A percentile compares a stretch with the other conserved stretches of the same genome.
These are phyloP conservation scores for Stegophylla sp. DNA, from an alignment of 2,888 invertebrate species.

Conservation along the genomic window DNA sequence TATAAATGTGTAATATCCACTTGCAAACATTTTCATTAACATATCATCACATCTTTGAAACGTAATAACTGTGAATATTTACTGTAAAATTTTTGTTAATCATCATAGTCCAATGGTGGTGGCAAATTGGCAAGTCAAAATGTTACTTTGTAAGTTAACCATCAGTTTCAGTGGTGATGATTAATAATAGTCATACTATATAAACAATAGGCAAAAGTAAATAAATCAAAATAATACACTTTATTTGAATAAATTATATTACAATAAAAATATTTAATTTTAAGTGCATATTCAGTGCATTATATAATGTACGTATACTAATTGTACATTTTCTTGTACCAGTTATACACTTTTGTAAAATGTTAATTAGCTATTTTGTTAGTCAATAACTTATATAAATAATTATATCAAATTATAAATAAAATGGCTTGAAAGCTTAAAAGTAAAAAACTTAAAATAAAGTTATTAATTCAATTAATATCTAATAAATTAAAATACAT, in stretches of 20 bases:
- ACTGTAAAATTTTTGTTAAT: too few species aligned
- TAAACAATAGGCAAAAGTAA: background rate
- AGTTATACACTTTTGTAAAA: background rate
- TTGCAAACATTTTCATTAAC: too few species aligned
- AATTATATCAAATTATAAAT: slow-evolving; percentile 2
- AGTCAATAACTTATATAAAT: slow-evolving; percentile 21
- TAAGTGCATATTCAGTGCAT: slow-evolving; percentile 26
- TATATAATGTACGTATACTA: background rate
- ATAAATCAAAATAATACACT: slow-evolving; percentile 44
- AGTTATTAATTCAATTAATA: background rate
- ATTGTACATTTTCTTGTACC: background rate
- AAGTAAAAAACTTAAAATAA: too few species aligned
- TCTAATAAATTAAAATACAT: slow-evolving; percentile 25
- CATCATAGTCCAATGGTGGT: too few species aligned
- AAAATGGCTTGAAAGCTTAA: slow-evolving; percentile 1
- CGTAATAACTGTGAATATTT: too few species aligned
- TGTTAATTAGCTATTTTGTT: slow-evolving; percentile 10
- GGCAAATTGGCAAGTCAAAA: too few species aligned
- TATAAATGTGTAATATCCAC: too few species aligned
- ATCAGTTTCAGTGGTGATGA: too few species aligned
- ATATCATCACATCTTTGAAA: too few species aligned
- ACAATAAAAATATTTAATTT: slow-evolving; percentile 17
- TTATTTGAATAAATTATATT: slow-evolving; percentile 35
- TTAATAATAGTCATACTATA: too few species aligned
- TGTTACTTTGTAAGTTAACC: too few species aligned